These are phyloP conservation scores for Elysia crispata DNA, from an alignment of 2,888 invertebrate genomes.

Conservation along the genomic window DNA sequence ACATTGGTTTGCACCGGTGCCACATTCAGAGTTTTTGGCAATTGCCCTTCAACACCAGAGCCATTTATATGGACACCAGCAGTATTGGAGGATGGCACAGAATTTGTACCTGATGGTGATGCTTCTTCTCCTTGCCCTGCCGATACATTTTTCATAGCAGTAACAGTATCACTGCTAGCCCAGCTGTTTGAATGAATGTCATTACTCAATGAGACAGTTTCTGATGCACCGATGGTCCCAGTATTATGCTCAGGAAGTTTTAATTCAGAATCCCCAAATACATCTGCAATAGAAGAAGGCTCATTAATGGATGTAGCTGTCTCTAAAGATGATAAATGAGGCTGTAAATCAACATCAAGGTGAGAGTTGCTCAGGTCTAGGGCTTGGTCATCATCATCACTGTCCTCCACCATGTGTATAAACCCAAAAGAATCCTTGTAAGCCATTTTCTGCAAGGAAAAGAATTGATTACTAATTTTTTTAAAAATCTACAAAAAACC, in stretches of 20 bases:
- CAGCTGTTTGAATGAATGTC: neutral
- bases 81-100: neutral
- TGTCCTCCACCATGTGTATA: conserved; percentile 36
- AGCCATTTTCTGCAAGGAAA: conserved; percentile 20
- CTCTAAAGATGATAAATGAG: conserved; percentile 16
- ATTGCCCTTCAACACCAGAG: neutral
- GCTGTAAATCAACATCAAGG: conserved; percentile 36
- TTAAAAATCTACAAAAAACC: no score
- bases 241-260: neutral
- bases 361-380: neutral
- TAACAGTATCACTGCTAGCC: no score
- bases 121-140: neutral
- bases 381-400: conserved; percentile 25
- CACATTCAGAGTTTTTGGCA: neutral
- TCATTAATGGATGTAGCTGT: neutral
- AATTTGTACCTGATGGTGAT: neutral
- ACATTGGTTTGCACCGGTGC: neutral
- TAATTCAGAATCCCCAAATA: neutral
- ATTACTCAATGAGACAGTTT: neutral
- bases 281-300: neutral
- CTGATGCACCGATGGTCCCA: no score
- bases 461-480: no score
- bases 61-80: neutral
- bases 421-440: conserved; percentile 24
- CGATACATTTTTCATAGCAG: no score